These are phyloP conservation scores for Bombyx mandarina DNA, from an alignment of 1,140 invertebrate genomes.

Conservation along the genomic window DNA sequence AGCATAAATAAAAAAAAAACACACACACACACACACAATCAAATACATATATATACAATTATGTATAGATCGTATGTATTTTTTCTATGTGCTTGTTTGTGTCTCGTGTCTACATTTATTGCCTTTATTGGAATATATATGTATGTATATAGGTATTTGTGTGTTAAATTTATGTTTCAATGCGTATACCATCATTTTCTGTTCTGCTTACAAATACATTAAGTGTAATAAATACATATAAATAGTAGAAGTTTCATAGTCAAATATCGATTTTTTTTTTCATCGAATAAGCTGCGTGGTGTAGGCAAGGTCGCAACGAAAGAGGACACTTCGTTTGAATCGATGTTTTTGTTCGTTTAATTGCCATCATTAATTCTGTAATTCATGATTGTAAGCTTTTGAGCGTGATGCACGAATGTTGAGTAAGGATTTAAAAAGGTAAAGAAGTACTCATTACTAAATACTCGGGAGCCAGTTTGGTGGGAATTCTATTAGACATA, in stretches of 20 bases:
- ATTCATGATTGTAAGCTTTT: neutral
- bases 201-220: too few relatives aligned
- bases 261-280: neutral
- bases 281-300: neutral
- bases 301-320: slow-evolving; percentile 1
- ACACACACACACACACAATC: neutral
- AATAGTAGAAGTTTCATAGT: neutral
- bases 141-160: neutral
- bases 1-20: neutral
- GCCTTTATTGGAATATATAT: neutral
- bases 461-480: too few relatives aligned
- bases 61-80: too few relatives aligned
- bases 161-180: neutral
- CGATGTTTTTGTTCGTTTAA: slow-evolving; percentile 1
- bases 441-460: too few relatives aligned
- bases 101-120: too few relatives aligned
- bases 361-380: slow-evolving; percentile 5
- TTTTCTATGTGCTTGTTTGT: too few relatives aligned
- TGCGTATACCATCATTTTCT: neutral
- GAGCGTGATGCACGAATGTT: neutral
- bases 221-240: too few relatives aligned
- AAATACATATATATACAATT: too few relatives aligned
- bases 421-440: neutral
- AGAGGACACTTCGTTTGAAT: slow-evolving; percentile 4
- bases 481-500: too few relatives aligned